Evolutionary conservation across 92 coral and sea anemone genomes (phyloP), one percentile per base, ranked within the genome.

Genomic region (Montipora capitata): DNA sequence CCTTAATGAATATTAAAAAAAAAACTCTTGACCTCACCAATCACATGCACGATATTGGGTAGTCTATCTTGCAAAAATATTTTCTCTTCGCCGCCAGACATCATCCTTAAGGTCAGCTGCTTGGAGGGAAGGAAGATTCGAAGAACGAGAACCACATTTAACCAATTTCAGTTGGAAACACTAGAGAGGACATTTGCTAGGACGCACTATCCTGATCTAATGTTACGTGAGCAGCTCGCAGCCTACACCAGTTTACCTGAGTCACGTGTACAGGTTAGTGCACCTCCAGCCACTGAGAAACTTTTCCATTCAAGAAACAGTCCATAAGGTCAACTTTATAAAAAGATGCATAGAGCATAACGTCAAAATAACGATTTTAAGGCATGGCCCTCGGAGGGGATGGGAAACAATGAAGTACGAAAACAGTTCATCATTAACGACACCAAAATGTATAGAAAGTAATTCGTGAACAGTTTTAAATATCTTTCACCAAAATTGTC

Each of bases 101-200:
- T 95, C 84, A 95, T 95, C 14, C 91, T 95, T 27, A 87, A 91
- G 80, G 94, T 95, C 40, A 92, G 95, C 77, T 85, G 92, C 77
- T 87, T 91, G 85, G 96, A 95, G 41, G 98, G 98, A 38, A 89
- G 98, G 63, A 95, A 93, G 74, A 95, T 95, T 71, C 95, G 99
- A 59, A 97, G 99, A 59, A 95, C 99, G 69, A 89, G 99, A 70
- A 98, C 99, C 4, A 96, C 99, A 35, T 98, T 98, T 76, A 98
- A 96, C 91, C 99, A 98, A 91, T 95, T 96, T 70, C 99, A 98
- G 87, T 94, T 98, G 64, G 98, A 96, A 7, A 96, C 99, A 3
- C 94, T 98, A 27, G 99, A 98, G 92, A 89, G 98, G 72, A 96
- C 99, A 10, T 98, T 98, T 61, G 88, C 98, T 40, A 91, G 95